Conservation (phyloP, 2,113 vertebrate species). For the Salvelinus alpinus region DNA sequence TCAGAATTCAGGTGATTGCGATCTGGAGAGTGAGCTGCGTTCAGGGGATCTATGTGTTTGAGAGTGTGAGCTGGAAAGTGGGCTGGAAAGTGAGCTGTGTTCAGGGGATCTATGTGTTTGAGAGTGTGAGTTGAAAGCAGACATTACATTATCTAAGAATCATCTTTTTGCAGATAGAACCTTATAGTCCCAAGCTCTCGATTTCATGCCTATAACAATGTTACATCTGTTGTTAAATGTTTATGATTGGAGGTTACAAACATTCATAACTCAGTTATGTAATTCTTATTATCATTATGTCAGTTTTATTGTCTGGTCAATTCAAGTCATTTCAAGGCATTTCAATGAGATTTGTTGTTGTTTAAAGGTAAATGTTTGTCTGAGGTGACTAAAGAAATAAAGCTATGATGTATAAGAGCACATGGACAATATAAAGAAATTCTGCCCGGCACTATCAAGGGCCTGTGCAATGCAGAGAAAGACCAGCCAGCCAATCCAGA, state of each 20-base stretch:
- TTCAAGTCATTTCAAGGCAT: conserved; percentile 26
- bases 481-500: background rate
- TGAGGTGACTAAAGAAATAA: background rate
- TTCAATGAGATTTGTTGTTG: background rate
- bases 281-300: conserved; percentile 14
- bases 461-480: background rate
- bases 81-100: no score
- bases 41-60: no score
- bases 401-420: background rate
- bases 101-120: no score
- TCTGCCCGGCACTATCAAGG: background rate
- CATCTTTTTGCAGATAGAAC: no score
- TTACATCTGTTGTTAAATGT: conserved; percentile 22
- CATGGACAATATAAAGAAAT: background rate
- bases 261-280: conserved; percentile 29
- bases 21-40: no score
- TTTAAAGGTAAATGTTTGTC: background rate
- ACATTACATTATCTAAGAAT: no score
- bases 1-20: no score
- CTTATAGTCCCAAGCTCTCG: no score
- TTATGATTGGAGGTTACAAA: conserved; percentile 15
- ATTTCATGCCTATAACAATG: background rate
- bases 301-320: conserved; percentile 6
- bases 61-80: no score
- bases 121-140: no score